Evolutionary conservation across 2,888 invertebrate genomes (phyloP).

Genomic region (Baccha elongata): DNA sequence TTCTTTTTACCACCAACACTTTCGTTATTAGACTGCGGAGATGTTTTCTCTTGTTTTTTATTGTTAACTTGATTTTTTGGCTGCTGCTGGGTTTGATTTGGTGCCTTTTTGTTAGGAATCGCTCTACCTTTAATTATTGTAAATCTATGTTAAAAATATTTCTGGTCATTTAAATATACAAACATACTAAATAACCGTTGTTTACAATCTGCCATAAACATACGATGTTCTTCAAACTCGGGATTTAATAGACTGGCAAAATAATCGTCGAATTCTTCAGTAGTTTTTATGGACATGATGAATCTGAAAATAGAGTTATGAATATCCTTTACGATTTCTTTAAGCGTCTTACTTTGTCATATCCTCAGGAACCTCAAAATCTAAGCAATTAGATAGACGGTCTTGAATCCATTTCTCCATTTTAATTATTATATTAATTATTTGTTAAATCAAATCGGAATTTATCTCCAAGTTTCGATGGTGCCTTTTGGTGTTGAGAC

Average conservation of each 20-base stretch:
- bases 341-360: constrained; percentile 85
- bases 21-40: neutral
- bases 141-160: neutral
- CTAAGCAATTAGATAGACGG: constrained; percentile 86
- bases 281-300: constrained; percentile 87
- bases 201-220: constrained; percentile 86
- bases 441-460: neutral
- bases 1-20: constrained; percentile 82
- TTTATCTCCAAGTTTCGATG: too few species aligned
- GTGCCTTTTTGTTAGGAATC: constrained; percentile 74
- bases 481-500: too few species aligned
- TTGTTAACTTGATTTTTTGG: constrained; percentile 38
- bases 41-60: constrained; percentile 40
- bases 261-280: constrained; percentile 89
- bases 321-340: too few species aligned
- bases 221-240: constrained; percentile 86
- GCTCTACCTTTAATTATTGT: constrained; percentile 68
- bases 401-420: constrained; percentile 88
- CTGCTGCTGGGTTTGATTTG: constrained; percentile 60
- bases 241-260: constrained; percentile 89
- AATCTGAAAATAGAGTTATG: constrained; percentile 86
- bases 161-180: neutral
- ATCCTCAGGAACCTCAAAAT: constrained; percentile 88
- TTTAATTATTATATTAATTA: constrained; percentile 29
- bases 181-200: constrained; percentile 83